Evolutionary conservation across 1,140 invertebrate genomes (phyloP).

Genomic region (Drosophila oshimai): DNA sequence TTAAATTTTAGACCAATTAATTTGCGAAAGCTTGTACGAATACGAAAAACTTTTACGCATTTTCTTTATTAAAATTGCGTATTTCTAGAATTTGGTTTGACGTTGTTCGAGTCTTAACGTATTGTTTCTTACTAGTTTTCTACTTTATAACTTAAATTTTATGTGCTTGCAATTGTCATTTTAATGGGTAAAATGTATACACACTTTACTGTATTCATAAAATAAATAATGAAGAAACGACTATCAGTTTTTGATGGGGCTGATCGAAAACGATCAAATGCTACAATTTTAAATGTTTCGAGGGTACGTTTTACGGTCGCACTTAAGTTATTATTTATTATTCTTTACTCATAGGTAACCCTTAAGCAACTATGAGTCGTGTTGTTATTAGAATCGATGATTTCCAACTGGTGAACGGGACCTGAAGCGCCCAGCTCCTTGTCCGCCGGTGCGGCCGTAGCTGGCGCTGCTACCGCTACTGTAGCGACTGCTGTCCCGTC

Average conservation of each 20-base stretch:
- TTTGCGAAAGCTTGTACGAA: slow-evolving; percentile 25
- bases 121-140: slow-evolving; percentile 39
- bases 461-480: slow-evolving; percentile 78
- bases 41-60: slow-evolving; percentile 30
- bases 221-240: slow-evolving; percentile 42
- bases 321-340: slow-evolving; percentile 51
- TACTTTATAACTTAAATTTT: slow-evolving; percentile 43
- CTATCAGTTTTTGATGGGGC: slow-evolving; percentile 22
- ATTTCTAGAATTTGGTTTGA: slow-evolving; percentile 43
- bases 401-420: slow-evolving; percentile 71
- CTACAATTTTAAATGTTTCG: slow-evolving; percentile 37
- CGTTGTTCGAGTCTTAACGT: slow-evolving; percentile 36
- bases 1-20: slow-evolving; percentile 14
- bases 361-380: slow-evolving; percentile 22
- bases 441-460: slow-evolving; percentile 80
- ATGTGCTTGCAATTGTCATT: slow-evolving; percentile 43
- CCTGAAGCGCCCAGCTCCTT: slow-evolving; percentile 75
- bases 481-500: slow-evolving; percentile 82
- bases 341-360: slow-evolving; percentile 36
- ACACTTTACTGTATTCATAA: slow-evolving; percentile 12
- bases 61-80: slow-evolving; percentile 42
- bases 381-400: slow-evolving; percentile 70
- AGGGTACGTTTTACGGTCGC: slow-evolving; percentile 33
- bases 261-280: slow-evolving; percentile 39
- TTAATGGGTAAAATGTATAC: slow-evolving; percentile 10